Percentiles rank a stretch among this genome's conserved stretches.
Evolutionary conservation across 1,140 invertebrate genomes (phyloP).

Genomic region (Drosophila guanche): DNA sequence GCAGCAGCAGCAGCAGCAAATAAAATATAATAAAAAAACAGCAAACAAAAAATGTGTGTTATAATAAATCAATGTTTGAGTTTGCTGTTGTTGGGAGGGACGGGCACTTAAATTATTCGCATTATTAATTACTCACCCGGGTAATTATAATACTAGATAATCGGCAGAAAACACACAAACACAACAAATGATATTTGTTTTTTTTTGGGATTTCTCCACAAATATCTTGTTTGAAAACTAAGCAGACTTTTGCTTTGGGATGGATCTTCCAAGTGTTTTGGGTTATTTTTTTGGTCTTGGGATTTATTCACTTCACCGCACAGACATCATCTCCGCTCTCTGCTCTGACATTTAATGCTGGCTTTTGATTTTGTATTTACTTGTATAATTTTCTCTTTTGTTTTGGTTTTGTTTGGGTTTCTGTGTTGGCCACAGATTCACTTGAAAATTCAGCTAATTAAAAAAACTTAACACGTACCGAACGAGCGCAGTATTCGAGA

Average conservation of each 20-base stretch:
- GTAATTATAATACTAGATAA: slow-evolving; percentile 18
- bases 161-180: too few species aligned
- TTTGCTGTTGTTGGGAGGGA: slow-evolving; percentile 18
- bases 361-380: slow-evolving; percentile 22
- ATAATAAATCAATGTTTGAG: slow-evolving; percentile 61
- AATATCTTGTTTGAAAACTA: too few species aligned
- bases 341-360: not conserved
- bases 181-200: too few species aligned
- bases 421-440: slow-evolving; percentile 41
- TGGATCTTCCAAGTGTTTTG: slow-evolving; percentile 11
- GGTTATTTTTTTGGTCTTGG: slow-evolving; percentile 18
- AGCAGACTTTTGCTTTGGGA: too few species aligned
- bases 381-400: slow-evolving; percentile 55
- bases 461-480: slow-evolving; percentile 72
- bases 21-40: slow-evolving; percentile 8
- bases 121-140: slow-evolving; percentile 65
- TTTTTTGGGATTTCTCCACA: too few species aligned
- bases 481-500: not conserved
- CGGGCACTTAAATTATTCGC: slow-evolving; percentile 22
- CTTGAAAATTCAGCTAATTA: slow-evolving; percentile 66
- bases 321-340: slow-evolving; percentile 1
- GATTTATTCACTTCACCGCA: slow-evolving; percentile 45
- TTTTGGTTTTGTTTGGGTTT: slow-evolving; percentile 38
- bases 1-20: slow-evolving; percentile 12
- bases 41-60: slow-evolving; percentile 26